Evolutionary conservation across 2,888 invertebrate genomes (phyloP).

Genomic region (Conops quadrifasciatus): DNA sequence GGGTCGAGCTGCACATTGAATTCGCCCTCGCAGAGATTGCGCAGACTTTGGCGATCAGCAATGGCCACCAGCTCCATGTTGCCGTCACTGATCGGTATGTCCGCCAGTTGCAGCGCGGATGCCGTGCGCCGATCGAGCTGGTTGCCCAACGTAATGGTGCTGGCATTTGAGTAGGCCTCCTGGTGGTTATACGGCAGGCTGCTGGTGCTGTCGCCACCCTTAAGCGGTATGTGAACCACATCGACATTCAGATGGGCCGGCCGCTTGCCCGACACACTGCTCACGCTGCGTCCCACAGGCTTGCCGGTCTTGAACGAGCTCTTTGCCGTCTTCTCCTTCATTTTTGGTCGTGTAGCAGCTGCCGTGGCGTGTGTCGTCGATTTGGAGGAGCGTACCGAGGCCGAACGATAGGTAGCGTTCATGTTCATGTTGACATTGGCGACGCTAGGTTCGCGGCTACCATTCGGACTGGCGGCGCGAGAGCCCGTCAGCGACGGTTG

Average conservation of each 20-base stretch:
- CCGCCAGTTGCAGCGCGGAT: slow-evolving; percentile 64
- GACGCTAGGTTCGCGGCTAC: slow-evolving; percentile 60
- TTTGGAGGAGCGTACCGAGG: slow-evolving; percentile 58
- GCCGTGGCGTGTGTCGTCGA: slow-evolving; percentile 55
- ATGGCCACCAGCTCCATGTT: slow-evolving; percentile 71
- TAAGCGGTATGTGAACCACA: slow-evolving; percentile 74
- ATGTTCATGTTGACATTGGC: slow-evolving; percentile 54
- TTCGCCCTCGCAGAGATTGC: slow-evolving; percentile 64
- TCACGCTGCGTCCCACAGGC: slow-evolving; percentile 70
- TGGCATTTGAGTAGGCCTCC: slow-evolving; percentile 64
- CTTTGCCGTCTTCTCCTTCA: slow-evolving; percentile 33
- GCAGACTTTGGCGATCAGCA: slow-evolving; percentile 64
- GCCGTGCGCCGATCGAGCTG: slow-evolving; percentile 63
- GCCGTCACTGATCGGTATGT: slow-evolving; percentile 65
- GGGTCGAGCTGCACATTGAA: slow-evolving; percentile 64
- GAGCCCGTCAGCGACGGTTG: slow-evolving; percentile 46
- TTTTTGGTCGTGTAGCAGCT: too few species aligned
- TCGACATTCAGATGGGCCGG: slow-evolving; percentile 70
- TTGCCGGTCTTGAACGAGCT: slow-evolving; percentile 62
- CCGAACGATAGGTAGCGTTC: slow-evolving; percentile 56
- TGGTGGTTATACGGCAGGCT: slow-evolving; percentile 59
- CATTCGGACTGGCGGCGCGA: slow-evolving; percentile 48
- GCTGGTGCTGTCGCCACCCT: slow-evolving; percentile 69
- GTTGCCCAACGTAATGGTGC: slow-evolving; percentile 61
- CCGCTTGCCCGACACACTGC: slow-evolving; percentile 71